Percentiles rank a stretch among this genome's conserved stretches.
Conservation (phyloP, 2,888 invertebrate genomes). For the Caenorhabditis becei region DNA sequence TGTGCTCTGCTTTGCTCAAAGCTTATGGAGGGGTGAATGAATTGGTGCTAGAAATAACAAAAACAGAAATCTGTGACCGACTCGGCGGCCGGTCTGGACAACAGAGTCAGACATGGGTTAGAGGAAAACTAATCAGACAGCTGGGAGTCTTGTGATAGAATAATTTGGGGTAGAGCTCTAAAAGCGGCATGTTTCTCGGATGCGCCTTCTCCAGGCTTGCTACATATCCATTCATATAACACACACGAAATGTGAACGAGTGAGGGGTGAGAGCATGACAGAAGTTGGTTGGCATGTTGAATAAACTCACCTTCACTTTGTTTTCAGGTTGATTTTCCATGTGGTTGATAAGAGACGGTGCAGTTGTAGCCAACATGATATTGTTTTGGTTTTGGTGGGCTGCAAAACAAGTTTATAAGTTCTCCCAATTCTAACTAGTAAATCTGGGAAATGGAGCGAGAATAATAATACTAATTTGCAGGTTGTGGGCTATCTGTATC, state of each 20-base stretch:
- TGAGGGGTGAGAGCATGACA: slow-evolving; percentile 65
- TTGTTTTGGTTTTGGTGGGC: slow-evolving; percentile 58
- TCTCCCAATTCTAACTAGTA: neutral
- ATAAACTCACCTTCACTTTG: slow-evolving; percentile 54
- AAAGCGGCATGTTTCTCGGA: slow-evolving; percentile 47
- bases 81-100: neutral
- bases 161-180: slow-evolving; percentile 2
- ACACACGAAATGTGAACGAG: slow-evolving; percentile 66
- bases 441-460: neutral
- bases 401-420: slow-evolving; percentile 6
- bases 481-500: slow-evolving; percentile 23
- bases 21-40: neutral
- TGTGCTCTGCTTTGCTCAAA: slow-evolving; percentile 13
- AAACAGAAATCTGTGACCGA: slow-evolving; percentile 34
- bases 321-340: slow-evolving; percentile 44
- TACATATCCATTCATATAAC: slow-evolving; percentile 60
- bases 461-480: slow-evolving; percentile 17
- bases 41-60: slow-evolving; percentile 26
- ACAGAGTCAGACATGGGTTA: slow-evolving; percentile 20
- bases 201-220: slow-evolving; percentile 15
- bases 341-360: slow-evolving; percentile 60
- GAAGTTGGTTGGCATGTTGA: slow-evolving; percentile 17
- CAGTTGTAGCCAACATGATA: slow-evolving; percentile 57
- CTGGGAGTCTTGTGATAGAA: slow-evolving; percentile 17
- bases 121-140: slow-evolving; percentile 34